These are phyloP conservation scores for Trichosurus vulpecula DNA, from an alignment of 2,797 vertebrate species.

Conservation along the genomic window DNA sequence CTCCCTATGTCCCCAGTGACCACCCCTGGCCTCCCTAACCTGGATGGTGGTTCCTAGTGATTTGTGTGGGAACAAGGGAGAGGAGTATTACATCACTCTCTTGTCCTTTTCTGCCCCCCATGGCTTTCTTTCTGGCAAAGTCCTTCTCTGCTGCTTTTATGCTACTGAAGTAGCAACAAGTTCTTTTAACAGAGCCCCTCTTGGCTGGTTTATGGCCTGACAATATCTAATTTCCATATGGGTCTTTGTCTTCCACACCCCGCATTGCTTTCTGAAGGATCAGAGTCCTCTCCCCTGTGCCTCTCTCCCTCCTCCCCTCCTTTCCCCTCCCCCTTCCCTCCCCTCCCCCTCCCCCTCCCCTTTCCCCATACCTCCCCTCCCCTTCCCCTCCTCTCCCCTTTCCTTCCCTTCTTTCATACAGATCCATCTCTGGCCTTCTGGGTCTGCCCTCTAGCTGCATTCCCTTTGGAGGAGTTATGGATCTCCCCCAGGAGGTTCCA, in stretches of 20 bases:
- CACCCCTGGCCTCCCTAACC: not conserved
- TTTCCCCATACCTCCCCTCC: too few species aligned
- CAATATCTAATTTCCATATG: not conserved
- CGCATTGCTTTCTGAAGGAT: not conserved
- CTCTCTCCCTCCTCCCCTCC: not conserved
- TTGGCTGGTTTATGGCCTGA: not conserved
- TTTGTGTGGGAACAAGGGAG: not conserved
- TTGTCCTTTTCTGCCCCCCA: not conserved
- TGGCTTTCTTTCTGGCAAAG: not conserved
- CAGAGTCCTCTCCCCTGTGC: not conserved
- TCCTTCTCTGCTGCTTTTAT: not conserved
- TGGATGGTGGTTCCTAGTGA: not conserved
- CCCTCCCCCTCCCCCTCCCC: too few species aligned
- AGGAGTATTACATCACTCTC: not conserved
- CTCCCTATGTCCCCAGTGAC: not conserved
- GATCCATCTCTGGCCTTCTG: not conserved
- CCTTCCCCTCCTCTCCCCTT: too few species aligned
- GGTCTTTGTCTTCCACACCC: not conserved
- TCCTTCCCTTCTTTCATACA: too few species aligned
- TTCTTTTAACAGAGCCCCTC: not conserved
- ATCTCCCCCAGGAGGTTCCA: not conserved
- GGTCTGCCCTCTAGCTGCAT: not conserved
- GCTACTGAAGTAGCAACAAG: not conserved
- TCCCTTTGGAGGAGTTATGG: not conserved
- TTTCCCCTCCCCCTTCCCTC: too few species aligned